Evolutionary conservation across 30 jellyfish, hydroid and myxozoan species (phyloP).

Genomic region (Cassiopea andromeda): DNA sequence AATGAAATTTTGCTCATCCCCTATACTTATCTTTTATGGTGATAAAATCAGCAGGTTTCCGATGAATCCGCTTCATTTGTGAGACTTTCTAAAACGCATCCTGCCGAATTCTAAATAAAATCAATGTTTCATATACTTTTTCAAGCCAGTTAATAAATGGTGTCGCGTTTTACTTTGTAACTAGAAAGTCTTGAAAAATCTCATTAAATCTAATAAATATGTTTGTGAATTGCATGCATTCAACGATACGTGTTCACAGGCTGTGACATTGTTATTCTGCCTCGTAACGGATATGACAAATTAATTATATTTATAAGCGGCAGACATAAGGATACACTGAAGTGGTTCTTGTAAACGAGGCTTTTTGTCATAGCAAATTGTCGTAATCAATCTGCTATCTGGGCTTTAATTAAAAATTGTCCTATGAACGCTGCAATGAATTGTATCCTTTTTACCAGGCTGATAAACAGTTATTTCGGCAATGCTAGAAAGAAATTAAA

Average conservation of each 20-base stretch:
- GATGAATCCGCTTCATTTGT: not conserved
- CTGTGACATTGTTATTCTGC: slow-evolving; percentile 2
- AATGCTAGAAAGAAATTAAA: too few species aligned
- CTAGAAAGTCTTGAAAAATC: not conserved
- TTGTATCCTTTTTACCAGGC: not conserved
- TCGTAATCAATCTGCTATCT: not conserved
- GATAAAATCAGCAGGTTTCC: not conserved
- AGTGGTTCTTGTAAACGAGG: slow-evolving; percentile 1
- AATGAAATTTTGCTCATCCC: not conserved
- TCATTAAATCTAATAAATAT: not conserved
- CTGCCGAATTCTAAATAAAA: not conserved
- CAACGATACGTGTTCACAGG: not conserved
- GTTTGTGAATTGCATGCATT: not conserved
- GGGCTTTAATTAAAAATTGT: not conserved
- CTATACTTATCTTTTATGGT: not conserved
- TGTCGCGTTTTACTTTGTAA: not conserved
- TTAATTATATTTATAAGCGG: slow-evolving; percentile 20
- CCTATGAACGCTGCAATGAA: not conserved
- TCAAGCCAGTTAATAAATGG: not conserved
- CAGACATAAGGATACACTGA: not conserved
- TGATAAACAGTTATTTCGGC: not conserved
- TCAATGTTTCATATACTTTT: not conserved
- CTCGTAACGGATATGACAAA: slow-evolving; percentile 38
- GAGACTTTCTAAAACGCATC: not conserved
- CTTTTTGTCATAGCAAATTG: not conserved